Evolutionary conservation across 2,113 vertebrate genomes (phyloP).

Genomic region (Dissostichus mawsoni): DNA sequence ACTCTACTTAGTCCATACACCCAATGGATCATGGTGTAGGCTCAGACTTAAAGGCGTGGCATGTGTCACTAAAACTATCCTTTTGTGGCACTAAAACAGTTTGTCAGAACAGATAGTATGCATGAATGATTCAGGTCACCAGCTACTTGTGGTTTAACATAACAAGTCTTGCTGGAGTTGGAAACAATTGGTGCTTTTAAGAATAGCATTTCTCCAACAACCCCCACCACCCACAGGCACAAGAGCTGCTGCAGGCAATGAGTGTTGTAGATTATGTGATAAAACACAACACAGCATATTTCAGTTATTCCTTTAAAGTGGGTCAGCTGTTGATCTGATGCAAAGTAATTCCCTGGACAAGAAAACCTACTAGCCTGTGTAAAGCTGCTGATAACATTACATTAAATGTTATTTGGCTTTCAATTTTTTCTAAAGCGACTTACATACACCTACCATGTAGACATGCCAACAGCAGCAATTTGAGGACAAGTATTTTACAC

Average conservation of each 20-base stretch:
- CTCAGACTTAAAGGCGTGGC: not conserved
- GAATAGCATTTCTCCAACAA: not conserved
- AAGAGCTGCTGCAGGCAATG: not conserved
- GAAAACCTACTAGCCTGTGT: not conserved
- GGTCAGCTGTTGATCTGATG: not conserved
- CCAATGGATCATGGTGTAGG: constrained; percentile 5
- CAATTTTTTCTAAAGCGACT: too few relatives aligned
- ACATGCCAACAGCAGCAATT: too few relatives aligned
- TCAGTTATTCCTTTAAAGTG: not conserved
- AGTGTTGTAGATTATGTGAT: too few relatives aligned
- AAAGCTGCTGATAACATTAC: not conserved
- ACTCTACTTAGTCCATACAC: too few relatives aligned
- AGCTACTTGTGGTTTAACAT: not conserved
- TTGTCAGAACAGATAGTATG: not conserved
- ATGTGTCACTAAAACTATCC: not conserved
- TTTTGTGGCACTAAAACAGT: not conserved
- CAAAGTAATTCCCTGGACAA: not conserved
- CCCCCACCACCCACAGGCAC: not conserved
- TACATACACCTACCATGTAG: too few relatives aligned
- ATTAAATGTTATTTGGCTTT: too few relatives aligned
- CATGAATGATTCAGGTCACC: not conserved
- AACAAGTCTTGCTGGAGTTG: not conserved
- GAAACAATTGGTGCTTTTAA: not conserved
- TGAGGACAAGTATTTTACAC: too few relatives aligned
- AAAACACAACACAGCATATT: not conserved